phyloP scores from a whole-genome alignment of 2,888 invertebrate genomes.

The Perizoma flavofasciatum region DNA sequence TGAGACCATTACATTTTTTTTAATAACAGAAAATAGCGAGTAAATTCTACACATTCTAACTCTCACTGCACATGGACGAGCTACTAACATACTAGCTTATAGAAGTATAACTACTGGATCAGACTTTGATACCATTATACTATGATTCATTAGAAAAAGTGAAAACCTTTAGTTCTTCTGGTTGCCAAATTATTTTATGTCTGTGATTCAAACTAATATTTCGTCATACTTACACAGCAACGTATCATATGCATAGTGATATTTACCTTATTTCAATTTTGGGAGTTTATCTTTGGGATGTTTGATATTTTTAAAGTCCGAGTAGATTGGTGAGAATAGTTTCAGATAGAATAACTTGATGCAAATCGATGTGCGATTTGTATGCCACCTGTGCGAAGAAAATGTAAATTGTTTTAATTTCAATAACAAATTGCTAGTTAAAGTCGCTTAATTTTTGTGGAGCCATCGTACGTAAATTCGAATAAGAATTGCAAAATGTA shows the following conservation, averaged over 20 bases:
- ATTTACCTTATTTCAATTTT: no score
- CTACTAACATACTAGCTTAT: constrained; percentile 64
- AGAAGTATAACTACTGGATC: constrained; percentile 24
- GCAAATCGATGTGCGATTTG: constrained; percentile 16
- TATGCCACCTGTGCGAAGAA: constrained; percentile 41
- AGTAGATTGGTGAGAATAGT: no score
- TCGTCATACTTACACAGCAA: no score
- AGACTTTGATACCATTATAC: constrained; percentile 1
- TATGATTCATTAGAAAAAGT: no score
- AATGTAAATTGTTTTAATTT: constrained; percentile 47
- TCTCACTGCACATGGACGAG: constrained; percentile 66
- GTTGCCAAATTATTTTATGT: no score
- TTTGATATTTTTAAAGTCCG: no score
- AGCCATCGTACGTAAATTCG: constrained; percentile 9
- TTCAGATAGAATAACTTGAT: no score
- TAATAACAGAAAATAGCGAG: constrained; percentile 33
- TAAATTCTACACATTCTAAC: constrained; percentile 67
- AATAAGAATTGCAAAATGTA: constrained; percentile 17
- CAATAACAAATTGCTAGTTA: constrained; percentile 42
- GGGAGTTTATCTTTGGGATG: no score
- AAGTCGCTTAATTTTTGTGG: not conserved
- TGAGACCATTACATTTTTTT: not conserved
- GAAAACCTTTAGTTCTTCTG: no score
- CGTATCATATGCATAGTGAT: no score
- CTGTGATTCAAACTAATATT: no score